Evolutionary conservation across 2,888 invertebrate species (phyloP), one percentile per base, ranked within the genome.

Genomic region (Cylindroiulus punctatus): DNA sequence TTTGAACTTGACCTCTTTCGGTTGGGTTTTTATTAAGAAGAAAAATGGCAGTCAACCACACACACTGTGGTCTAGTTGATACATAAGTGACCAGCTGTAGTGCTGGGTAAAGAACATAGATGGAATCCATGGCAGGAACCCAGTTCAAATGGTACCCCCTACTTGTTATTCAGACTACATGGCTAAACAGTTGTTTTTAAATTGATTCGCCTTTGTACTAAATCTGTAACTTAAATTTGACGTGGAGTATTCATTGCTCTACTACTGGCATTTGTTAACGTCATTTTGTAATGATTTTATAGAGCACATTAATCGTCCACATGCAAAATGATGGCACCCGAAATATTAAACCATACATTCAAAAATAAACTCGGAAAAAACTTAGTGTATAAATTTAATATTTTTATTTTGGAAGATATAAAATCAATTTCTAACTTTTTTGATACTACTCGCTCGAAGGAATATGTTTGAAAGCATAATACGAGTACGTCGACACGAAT

Each of bases 1-100:
- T 19, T 57, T 57, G 22, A 57, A 57, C 57, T 57, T 57, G 57
- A 57, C 57, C 57, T 57, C 57, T 57, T 57, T n/a, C n/a, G 22
- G 57, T 57, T 57, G n/a, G 52, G 57, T 57, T 57, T 57, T 57
- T n/a, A 57, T 57, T n/a, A 57, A n/a, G 22, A 57, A n/a, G 57
- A 57, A 57, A 57, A 57, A 57, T 57, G 57, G 57, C 57, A 57
- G 22, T n/a, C 19, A 57, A n/a, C 57, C 57, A 57, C 57, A 57
- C 57, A n/a, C 57, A 57, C 57, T 47, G 47, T 47, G 47, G 47
- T 47, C 47, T 14, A 17, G 12, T 17, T 14, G 1, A 17, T 47
- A 47, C 47, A 17, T 12, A 47, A 47, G 17, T 47, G 47, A 47
- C 47, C 47, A 47, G 17, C 47, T 47, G 14, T 17, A 47, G 47